A percentile compares a stretch with the other conserved stretches of the same genome.
Conservation (phyloP, 1,140 invertebrate genomes). For the Philotrypesis tridentata region DNA sequence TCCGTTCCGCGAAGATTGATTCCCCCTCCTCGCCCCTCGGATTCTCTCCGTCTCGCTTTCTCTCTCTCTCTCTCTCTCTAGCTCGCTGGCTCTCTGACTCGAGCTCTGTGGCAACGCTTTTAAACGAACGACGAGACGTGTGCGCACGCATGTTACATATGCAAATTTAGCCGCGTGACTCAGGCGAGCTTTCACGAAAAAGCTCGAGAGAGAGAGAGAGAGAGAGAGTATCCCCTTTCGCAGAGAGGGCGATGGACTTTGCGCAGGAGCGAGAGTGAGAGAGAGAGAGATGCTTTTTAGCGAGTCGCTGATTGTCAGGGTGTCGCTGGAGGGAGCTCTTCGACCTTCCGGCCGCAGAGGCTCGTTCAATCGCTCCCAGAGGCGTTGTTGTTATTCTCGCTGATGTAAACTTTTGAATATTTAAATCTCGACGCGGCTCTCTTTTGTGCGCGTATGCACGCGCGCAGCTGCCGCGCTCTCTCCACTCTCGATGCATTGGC, state of each 20-base stretch:
- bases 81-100: conserved; percentile 6
- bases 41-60: neutral
- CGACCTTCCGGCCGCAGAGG: no score
- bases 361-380: no score
- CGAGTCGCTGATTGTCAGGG: neutral
- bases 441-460: no score
- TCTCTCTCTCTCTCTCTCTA: conserved; percentile 12
- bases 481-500: no score
- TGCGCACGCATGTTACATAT: neutral
- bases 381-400: no score
- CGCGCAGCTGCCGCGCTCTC: no score
- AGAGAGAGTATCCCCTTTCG: neutral
- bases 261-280: neutral
- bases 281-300: neutral
- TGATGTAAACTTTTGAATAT: no score
- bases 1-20: conserved; percentile 25
- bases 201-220: no score
- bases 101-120: conserved; percentile 21
- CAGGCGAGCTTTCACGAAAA: neutral
- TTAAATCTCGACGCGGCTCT: no score
- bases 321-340: neutral
- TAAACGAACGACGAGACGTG: neutral
- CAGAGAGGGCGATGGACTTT: neutral
- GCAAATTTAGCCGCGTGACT: conserved; percentile 31
- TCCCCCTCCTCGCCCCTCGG: no score